Evolutionary conservation across 2,888 invertebrate species (phyloP).

Genomic region (Agrilus cyanescens): DNA sequence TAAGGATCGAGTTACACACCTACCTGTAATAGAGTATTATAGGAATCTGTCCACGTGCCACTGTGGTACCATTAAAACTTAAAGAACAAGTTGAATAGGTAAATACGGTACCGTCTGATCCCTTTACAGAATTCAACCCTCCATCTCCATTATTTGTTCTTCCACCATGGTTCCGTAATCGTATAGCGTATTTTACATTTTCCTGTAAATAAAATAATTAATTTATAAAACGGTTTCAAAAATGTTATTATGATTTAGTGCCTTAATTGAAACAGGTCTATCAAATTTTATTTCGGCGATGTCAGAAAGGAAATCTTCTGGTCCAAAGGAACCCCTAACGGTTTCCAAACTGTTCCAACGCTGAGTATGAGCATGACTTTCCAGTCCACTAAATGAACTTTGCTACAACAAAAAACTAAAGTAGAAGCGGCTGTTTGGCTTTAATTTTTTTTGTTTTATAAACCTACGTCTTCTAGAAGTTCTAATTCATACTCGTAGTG

Average conservation of each 20-base stretch:
- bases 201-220: constrained; percentile 43
- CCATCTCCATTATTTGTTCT: constrained; percentile 92
- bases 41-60: constrained; percentile 90
- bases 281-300: constrained; percentile 86
- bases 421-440: neutral
- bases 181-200: constrained; percentile 76
- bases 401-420: constrained; percentile 22
- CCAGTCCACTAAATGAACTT: constrained; percentile 38
- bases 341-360: constrained; percentile 84
- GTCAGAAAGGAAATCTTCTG: constrained; percentile 78
- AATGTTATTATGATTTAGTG: constrained; percentile 24
- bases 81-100: constrained; percentile 83
- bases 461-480: constrained; percentile 63
- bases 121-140: constrained; percentile 76
- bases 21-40: constrained; percentile 81
- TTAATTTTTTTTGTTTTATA: neutral
- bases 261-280: constrained; percentile 73
- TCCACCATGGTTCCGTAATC: constrained; percentile 80
- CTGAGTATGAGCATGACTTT: constrained; percentile 51
- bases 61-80: constrained; percentile 93
- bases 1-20: constrained; percentile 2
- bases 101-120: constrained; percentile 86
- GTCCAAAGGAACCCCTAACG: constrained; percentile 70
- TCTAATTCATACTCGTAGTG: constrained; percentile 87
- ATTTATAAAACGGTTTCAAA: neutral